A percentile compares a stretch with the other conserved stretches of the same genome.
Evolutionary conservation across 37 sponge, comb jelly and placozoan species (phyloP).

Genomic region (Mnemiopsis leidyi): DNA sequence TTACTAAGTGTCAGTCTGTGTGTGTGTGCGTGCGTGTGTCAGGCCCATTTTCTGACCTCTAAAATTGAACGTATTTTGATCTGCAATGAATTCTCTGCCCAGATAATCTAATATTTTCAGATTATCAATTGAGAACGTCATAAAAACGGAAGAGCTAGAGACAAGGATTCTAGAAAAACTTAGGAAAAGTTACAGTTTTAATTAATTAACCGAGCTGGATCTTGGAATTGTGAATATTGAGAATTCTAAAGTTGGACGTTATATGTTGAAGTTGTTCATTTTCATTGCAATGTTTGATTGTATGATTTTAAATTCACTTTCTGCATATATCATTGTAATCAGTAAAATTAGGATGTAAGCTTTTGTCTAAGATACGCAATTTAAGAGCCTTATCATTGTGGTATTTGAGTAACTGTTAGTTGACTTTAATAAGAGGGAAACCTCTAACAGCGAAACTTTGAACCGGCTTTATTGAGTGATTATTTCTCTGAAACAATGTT

Average conservation of each 20-base stretch:
- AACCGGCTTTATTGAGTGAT: too few species aligned
- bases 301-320: neutral
- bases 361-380: neutral
- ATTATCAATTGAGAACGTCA: conserved; percentile 45
- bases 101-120: too few species aligned
- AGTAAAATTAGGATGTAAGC: neutral
- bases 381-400: too few species aligned
- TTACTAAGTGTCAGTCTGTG: too few species aligned
- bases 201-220: conserved; percentile 40
- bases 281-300: neutral
- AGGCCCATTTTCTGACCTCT: too few species aligned
- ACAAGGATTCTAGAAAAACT: neutral
- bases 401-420: too few species aligned
- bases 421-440: too few species aligned
- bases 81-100: too few species aligned
- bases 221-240: conserved; percentile 35
- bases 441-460: too few species aligned
- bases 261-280: neutral
- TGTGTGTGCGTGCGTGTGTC: too few species aligned
- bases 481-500: too few species aligned
- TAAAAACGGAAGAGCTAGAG: neutral
- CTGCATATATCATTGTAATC: neutral
- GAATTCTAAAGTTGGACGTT: neutral
- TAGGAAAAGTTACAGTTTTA: neutral
- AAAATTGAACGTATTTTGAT: too few species aligned